A percentile compares a stretch with the other conserved stretches of the same genome.
phyloP scores from a whole-genome alignment of 92 coral and sea anemone species.

The Palythoa heliodiscus region DNA sequence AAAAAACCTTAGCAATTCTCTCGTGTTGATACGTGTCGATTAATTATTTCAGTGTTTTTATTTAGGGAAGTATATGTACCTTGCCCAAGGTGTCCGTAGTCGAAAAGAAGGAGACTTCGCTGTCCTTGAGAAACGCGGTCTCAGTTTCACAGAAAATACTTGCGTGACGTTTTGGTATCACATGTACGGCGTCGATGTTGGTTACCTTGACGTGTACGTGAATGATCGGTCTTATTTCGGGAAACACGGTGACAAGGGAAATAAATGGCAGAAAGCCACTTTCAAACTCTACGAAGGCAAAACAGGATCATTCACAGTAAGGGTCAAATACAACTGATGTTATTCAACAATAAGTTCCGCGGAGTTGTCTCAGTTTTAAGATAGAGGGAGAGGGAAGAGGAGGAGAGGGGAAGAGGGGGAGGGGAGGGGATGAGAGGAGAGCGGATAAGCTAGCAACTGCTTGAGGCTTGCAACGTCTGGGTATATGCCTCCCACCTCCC shows the following conservation, averaged over 20 bases:
- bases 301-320: not conserved
- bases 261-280: constrained; percentile 26
- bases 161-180: constrained; percentile 42
- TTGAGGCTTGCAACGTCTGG: too few species aligned
- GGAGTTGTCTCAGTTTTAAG: not conserved
- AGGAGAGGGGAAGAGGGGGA: too few species aligned
- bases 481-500: too few species aligned
- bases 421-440: too few species aligned
- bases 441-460: too few species aligned
- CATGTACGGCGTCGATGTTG: constrained; percentile 40
- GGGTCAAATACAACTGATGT: not conserved
- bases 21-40: too few species aligned
- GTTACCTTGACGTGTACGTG: constrained; percentile 21
- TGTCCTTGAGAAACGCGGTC: not conserved
- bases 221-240: constrained; percentile 1
- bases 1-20: too few species aligned
- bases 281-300: constrained; percentile 1
- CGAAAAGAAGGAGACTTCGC: constrained; percentile 28
- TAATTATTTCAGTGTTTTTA: not conserved
- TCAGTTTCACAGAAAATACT: not conserved
- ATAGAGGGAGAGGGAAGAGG: not conserved
- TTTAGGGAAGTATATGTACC: constrained; percentile 32
- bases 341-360: not conserved
- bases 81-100: not conserved
- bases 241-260: constrained; percentile 11